Evolutionary conservation across 2,797 vertebrate genomes (phyloP).

Genomic region (Danio aesculapii): DNA sequence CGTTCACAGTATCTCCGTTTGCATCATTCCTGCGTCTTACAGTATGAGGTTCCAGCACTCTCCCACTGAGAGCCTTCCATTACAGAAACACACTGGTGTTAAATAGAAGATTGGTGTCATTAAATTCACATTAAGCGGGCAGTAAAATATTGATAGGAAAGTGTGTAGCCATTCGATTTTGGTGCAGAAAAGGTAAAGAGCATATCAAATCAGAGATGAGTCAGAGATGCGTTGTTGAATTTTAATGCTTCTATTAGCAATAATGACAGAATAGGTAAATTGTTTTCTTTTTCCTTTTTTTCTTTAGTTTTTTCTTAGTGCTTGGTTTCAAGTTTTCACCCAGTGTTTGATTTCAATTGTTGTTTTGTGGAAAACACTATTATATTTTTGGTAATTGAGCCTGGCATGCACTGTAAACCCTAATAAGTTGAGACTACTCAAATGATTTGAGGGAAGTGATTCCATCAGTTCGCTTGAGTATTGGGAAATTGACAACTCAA

Average conservation of each 20-base stretch:
- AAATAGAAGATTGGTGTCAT: slow-evolving; percentile 66
- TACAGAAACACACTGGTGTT: slow-evolving; percentile 59
- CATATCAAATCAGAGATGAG: slow-evolving; percentile 51
- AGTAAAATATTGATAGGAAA: slow-evolving; percentile 62
- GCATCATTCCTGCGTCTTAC: slow-evolving; percentile 21
- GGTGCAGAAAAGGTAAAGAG: slow-evolving; percentile 51
- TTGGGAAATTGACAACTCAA: no score
- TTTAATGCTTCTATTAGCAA: slow-evolving; percentile 54
- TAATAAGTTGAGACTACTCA: no score
- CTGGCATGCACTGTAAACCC: background rate
- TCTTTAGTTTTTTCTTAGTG: background rate
- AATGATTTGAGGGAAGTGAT: no score
- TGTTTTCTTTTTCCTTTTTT: slow-evolving; percentile 29
- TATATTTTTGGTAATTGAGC: slow-evolving; percentile 12
- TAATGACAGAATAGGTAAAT: slow-evolving; percentile 49
- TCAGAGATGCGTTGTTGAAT: slow-evolving; percentile 48
- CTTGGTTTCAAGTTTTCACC: slow-evolving; percentile 20
- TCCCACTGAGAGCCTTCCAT: slow-evolving; percentile 56
- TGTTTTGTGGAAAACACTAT: background rate
- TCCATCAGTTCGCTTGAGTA: no score
- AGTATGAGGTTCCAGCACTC: slow-evolving; percentile 28
- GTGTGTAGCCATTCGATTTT: slow-evolving; percentile 54
- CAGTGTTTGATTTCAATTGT: background rate
- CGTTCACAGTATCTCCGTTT: slow-evolving; percentile 43
- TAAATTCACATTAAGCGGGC: slow-evolving; percentile 65